Base-by-base conservation (phyloP, 2,888 invertebrate species). In the Chaitophorus viminalis region DNA sequence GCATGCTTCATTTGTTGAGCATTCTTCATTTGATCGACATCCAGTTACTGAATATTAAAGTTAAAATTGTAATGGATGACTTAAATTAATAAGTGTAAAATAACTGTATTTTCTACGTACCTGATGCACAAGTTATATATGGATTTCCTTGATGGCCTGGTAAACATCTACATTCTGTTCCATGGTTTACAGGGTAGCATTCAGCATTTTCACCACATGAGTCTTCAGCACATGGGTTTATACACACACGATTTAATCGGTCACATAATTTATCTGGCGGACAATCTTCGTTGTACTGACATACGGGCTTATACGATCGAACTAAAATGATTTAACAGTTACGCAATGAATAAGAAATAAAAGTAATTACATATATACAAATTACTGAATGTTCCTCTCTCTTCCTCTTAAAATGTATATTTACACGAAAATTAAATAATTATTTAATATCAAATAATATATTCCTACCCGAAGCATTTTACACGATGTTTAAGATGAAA, bases 241-340 rank as follows among this genome's bases (percentile, higher is more conserved):
- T 95, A 91, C 97, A 97, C 81, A 95, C 93, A 91, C 97, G 93
- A 91, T 96, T 97, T 82, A 96, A 92, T 90, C 96, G 93, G 91
- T 97, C 97, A 91, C 97, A 97, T 36, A 96, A 92, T 90, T 96
- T 94, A 90, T 95, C 94, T n/a, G 96, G 95, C 86, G 96, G 96
- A 91, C 97, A 97, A 91, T 97, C 97, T 92, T 96, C 96, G 91
- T 97, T 97, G 92, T 96, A 96, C 91, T 97, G 97, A 91, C 97
- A 97, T 83, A 96, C 93, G 90, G 94, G 93, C 90, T 92, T 92
- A 89, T 92, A 91, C 76, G 92, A 91, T 54, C 91, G 91, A 29
- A 92, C 93, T 93, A 90, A 68, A 91, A 90, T 65, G 89, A 36
- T 89, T 46, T 46, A 46, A 46, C 46, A 8, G 2, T n/a, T 46